phyloP scores from a whole-genome alignment of 1,140 invertebrate species.

The Drosophila athabasca region DNA sequence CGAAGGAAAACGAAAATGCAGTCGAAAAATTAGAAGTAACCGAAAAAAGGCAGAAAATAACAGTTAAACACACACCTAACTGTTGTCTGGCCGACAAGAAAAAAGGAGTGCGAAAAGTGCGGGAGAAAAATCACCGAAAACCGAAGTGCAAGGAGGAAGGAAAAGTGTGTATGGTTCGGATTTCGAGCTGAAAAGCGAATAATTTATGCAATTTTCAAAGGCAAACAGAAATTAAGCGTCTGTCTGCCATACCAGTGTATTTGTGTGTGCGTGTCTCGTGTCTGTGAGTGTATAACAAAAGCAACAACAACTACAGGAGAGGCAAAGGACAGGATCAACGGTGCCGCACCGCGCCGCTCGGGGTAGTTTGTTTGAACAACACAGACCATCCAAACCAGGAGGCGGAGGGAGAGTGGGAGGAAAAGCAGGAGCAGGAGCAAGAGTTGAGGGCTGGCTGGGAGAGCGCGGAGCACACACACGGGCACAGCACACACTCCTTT shows the following conservation, averaged over 20 bases:
- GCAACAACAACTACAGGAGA: constrained; percentile 45
- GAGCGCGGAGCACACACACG: constrained; percentile 38
- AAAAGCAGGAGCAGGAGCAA: constrained; percentile 33
- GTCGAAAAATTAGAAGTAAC: constrained; percentile 24
- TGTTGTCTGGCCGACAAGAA: constrained; percentile 53
- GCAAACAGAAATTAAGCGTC: constrained; percentile 47
- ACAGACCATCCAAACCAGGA: constrained; percentile 23
- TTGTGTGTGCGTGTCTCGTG: constrained; percentile 32
- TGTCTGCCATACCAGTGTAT: constrained; percentile 45
- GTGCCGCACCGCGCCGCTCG: constrained; percentile 53
- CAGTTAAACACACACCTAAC: constrained; percentile 54
- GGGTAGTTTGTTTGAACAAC: constrained; percentile 77
- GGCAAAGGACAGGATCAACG: constrained; percentile 56
- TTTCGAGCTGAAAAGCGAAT: constrained; percentile 51
- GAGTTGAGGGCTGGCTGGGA: constrained; percentile 24
- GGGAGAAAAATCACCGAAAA: constrained; percentile 27
- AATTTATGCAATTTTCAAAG: constrained; percentile 55
- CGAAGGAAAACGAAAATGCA: constrained; percentile 33
- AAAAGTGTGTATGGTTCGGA: constrained; percentile 39
- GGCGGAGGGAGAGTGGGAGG: no score
- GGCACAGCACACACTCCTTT: constrained; percentile 41
- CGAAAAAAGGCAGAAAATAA: constrained; percentile 31
- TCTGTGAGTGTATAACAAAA: constrained; percentile 63
- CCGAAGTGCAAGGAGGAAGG: constrained; percentile 6
- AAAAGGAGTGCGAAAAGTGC: constrained; percentile 37